phyloP scores from a whole-genome alignment of 2,113 vertebrate species.

The Kobus ellipsiprymnus region DNA sequence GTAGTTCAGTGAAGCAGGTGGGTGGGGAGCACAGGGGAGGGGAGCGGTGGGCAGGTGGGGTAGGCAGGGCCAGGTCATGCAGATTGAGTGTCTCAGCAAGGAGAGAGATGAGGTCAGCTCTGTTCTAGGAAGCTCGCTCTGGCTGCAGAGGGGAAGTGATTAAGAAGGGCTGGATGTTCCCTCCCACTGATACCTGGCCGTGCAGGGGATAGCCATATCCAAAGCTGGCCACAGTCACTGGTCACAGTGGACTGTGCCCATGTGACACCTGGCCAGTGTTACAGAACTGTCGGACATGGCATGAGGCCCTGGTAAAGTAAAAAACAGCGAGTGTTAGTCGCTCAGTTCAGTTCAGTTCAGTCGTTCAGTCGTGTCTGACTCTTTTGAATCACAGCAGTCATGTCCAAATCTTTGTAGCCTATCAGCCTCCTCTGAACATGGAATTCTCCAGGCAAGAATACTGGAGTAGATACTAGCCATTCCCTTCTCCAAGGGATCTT shows the following conservation, averaged over 20 bases:
- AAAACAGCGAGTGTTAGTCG: background rate
- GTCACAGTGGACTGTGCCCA: background rate
- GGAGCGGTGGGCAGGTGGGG: background rate
- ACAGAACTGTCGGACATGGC: background rate
- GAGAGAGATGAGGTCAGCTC: background rate
- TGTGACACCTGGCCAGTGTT: background rate
- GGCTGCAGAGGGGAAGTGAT: background rate
- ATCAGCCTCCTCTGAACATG: background rate
- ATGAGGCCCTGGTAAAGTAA: background rate
- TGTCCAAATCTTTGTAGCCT: background rate
- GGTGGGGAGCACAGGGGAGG: background rate
- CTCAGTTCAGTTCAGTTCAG: background rate
- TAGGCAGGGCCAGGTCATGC: background rate
- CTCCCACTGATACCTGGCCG: no score
- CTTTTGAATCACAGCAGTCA: background rate
- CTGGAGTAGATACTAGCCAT: background rate
- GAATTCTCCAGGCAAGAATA: background rate
- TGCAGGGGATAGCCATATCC: background rate
- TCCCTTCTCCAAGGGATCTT: background rate
- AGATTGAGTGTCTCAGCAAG: background rate
- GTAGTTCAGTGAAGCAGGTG: background rate
- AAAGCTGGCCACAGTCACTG: background rate
- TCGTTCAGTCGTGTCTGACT: no score
- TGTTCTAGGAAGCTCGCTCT: background rate
- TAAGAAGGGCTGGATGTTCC: background rate